phyloP scores from a whole-genome alignment of 2,888 invertebrate species.

The Vanessa cardui region DNA sequence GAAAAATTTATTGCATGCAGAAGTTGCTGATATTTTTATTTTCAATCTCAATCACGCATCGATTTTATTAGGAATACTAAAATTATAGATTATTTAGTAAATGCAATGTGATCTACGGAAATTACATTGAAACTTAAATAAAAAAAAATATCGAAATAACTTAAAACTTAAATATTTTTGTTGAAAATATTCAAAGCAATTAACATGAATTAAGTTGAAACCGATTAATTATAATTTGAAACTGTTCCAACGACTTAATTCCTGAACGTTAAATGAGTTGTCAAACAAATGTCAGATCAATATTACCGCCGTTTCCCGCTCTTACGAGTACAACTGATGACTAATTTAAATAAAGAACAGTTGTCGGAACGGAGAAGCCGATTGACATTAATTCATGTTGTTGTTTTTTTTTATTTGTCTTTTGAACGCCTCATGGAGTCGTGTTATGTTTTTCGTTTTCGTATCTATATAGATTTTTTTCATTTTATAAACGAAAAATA shows the following conservation, averaged over 20 bases:
- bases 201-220: background rate
- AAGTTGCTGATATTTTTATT: constrained; percentile 17
- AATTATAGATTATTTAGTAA: background rate
- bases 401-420: no score
- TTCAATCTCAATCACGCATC: background rate
- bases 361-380: background rate
- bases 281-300: constrained; percentile 23
- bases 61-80: background rate
- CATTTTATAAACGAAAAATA: no score
- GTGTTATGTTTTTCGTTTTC: no score
- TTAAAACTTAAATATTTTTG: no score
- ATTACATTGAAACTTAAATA: no score
- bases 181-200: no score
- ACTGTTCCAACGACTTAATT: constrained; percentile 4
- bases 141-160: no score
- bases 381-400: constrained; percentile 2
- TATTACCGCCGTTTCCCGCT: constrained; percentile 14
- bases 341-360: constrained; percentile 4
- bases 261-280: constrained; percentile 17
- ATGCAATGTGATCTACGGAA: no score
- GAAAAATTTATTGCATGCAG: constrained; percentile 43
- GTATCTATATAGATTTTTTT: no score
- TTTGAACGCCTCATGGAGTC: no score
- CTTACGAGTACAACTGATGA: background rate
- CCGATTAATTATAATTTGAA: background rate